Evolutionary conservation across 2,113 vertebrate genomes (phyloP).

Genomic region (Coreoperca whiteheadi): DNA sequence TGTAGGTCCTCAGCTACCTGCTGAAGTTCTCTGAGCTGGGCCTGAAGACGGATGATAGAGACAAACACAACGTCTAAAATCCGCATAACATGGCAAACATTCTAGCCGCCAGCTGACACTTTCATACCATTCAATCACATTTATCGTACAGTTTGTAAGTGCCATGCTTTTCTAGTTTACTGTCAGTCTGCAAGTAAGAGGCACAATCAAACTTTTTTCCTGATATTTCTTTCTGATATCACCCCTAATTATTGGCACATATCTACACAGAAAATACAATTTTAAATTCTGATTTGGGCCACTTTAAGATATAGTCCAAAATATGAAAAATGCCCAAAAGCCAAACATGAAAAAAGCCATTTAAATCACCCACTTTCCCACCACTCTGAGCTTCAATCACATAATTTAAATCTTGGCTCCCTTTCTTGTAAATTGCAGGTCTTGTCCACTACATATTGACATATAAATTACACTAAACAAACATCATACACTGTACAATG

Average conservation of each 20-base stretch:
- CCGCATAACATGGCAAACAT: background rate
- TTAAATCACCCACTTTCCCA: background rate
- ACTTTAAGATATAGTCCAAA: background rate
- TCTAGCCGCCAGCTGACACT: background rate
- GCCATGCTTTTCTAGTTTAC: background rate
- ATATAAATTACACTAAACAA: background rate
- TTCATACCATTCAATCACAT: background rate
- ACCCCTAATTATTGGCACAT: background rate
- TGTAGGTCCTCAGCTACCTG: slow-evolving; percentile 77
- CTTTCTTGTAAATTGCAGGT: background rate
- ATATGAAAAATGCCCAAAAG: background rate
- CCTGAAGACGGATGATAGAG: slow-evolving; percentile 54
- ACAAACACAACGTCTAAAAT: background rate
- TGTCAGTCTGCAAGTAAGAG: background rate
- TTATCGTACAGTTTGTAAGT: background rate
- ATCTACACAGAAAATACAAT: background rate
- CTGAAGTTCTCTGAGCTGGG: slow-evolving; percentile 78
- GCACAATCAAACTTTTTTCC: background rate
- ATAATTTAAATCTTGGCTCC: background rate
- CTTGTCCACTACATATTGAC: background rate
- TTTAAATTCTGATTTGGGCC: background rate
- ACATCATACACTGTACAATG: background rate
- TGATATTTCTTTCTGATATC: background rate
- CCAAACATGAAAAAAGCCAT: background rate
- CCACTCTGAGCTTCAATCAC: background rate